Percentiles rank a stretch among this genome's conserved stretches.
Conservation (phyloP, 1,140 invertebrate genomes). For the Sinella curviseta region DNA sequence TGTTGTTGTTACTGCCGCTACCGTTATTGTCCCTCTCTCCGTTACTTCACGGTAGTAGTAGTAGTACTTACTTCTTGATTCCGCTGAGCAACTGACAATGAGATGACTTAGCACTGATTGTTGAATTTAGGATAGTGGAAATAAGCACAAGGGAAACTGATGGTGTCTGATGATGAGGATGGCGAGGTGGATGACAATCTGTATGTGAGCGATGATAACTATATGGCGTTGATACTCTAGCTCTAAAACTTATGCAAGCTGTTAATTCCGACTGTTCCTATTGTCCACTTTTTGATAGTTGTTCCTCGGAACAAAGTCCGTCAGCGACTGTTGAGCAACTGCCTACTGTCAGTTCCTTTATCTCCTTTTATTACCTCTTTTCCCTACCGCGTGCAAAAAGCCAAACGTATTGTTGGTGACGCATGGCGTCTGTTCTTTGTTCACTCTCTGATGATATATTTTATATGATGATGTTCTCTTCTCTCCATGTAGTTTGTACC, state of each 20-base stretch:
- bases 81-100: neutral
- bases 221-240: no score
- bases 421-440: neutral
- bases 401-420: neutral
- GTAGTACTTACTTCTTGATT: neutral
- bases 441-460: no score
- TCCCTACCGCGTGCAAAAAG: neutral
- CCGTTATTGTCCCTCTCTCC: neutral
- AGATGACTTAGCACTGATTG: slow-evolving; percentile 19
- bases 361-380: neutral
- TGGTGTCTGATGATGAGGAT: neutral
- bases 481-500: no score
- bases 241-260: no score
- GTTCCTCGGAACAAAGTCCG: slow-evolving; percentile 8
- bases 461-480: no score
- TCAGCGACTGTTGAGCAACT: neutral
- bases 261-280: neutral
- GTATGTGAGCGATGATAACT: no score
- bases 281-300: neutral
- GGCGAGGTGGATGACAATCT: neutral
- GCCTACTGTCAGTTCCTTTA: slow-evolving; percentile 13
- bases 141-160: slow-evolving; percentile 22
- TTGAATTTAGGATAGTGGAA: slow-evolving; percentile 20
- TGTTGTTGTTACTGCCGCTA: slow-evolving; percentile 4
- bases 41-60: neutral